Evolutionary conservation across 1,140 invertebrate genomes (phyloP), one percentile per base, ranked within the genome.

Genomic region (Liolophura sinensis): DNA sequence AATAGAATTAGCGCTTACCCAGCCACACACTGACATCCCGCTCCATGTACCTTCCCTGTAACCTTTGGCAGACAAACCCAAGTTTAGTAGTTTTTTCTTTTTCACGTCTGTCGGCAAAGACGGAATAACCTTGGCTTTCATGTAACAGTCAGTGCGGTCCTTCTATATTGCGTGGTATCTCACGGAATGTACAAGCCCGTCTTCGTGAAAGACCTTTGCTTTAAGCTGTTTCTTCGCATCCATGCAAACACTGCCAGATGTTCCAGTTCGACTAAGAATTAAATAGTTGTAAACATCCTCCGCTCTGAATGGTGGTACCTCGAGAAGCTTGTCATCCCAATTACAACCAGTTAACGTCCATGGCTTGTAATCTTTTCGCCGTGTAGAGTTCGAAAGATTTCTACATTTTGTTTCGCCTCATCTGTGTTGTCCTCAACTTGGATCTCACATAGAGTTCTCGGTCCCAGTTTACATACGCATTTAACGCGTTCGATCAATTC

Each of bases 51-150:
- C 12, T 50, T 9, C 25, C 9, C 52, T 22, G 52, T 55, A 11
- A 55, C 58, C 20, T 60, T 27, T 16, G 58, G 47, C 16, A 46
- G 20, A 55, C 58, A 60, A 40, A n/a, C 24, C 58, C 58, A 60
- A 20, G 47, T 15, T 15, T 16, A 15, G 31, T 27, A 60, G 20
- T 60, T 60, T 22, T 40, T 27, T 12, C 31, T 60, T 60, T n/a
- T 60, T 40, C 15, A n/a, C 47, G 20, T 22, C 14, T 7, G n/a
- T 60, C 47, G 58, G 58, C 15, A 27, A 31, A 20, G 27, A 60
- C 20, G 58, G 58, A 15, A 55, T 55, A 7, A 55, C 52, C 25
- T 55, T 55, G n/a, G 52, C n/a, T 22, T 24, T n/a, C 9, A 55
- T n/a, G n/a, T 11, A 55, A 55, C 52, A 55, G 52, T 55, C n/a